These are phyloP conservation scores for Sphyrna mokarran DNA, from an alignment of 2,113 vertebrate species.

Conservation along the genomic window DNA sequence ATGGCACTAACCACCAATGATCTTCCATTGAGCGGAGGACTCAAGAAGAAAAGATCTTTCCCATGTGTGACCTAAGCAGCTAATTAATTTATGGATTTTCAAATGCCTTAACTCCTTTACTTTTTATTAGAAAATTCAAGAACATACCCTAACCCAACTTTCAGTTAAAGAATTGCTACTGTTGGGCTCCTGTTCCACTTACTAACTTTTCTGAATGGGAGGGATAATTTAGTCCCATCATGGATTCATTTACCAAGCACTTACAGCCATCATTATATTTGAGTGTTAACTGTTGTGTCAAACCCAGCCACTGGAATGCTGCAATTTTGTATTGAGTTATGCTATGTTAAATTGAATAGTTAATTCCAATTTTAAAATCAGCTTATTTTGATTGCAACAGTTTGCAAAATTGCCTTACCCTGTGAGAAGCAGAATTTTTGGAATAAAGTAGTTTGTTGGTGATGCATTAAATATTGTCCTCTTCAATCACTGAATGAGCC, in stretches of 20 bases:
- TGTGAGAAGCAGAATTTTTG: neutral
- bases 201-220: neutral
- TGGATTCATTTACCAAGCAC: neutral
- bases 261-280: neutral
- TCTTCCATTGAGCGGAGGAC: no score
- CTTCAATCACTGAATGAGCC: neutral
- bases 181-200: neutral
- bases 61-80: neutral
- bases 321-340: neutral
- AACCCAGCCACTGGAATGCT: neutral
- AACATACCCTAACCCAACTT: neutral
- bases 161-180: neutral
- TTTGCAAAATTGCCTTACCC: neutral
- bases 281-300: neutral
- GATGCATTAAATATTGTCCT: neutral
- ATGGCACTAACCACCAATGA: no score
- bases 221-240: neutral
- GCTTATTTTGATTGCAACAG: neutral
- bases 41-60: neutral
- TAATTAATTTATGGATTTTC: neutral
- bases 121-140: neutral
- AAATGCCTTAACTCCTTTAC: neutral
- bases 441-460: neutral
- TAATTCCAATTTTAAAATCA: neutral
- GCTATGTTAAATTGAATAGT: neutral